Evolutionary conservation across 1,140 invertebrate species (phyloP).

Genomic region (Araneus ventricosus): DNA sequence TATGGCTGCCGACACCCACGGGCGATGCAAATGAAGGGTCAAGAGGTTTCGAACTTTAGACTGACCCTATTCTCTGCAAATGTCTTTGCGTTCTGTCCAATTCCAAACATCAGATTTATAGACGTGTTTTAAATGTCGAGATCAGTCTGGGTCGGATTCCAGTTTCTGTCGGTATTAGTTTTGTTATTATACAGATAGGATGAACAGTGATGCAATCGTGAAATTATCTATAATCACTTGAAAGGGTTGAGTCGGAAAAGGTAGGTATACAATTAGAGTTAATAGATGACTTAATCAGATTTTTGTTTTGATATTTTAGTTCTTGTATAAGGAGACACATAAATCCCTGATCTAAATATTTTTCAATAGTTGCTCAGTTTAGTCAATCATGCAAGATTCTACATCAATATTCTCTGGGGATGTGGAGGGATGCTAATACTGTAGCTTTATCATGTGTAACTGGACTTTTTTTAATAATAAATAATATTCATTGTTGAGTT

Average conservation of each 20-base stretch:
- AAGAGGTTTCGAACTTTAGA: slow-evolving; percentile 1
- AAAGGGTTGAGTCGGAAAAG: no score
- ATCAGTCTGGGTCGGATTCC: not conserved
- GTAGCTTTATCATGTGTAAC: no score
- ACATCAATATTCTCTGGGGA: no score
- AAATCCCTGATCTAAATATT: no score
- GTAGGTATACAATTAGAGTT: not conserved
- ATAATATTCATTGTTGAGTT: no score
- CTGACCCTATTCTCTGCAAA: slow-evolving; percentile 22
- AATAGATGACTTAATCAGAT: not conserved
- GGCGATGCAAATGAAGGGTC: slow-evolving; percentile 31
- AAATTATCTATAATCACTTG: not conserved
- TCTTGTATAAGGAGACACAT: no score
- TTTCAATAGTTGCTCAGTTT: no score
- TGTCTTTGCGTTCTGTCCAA: not conserved
- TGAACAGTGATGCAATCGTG: not conserved
- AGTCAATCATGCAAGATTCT: no score
- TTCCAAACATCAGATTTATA: not conserved
- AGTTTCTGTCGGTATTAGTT: not conserved
- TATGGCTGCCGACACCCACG: not conserved
- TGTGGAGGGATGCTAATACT: no score
- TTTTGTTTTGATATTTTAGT: not conserved
- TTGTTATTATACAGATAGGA: not conserved
- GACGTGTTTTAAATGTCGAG: not conserved
- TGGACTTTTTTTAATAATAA: no score